Evolutionary conservation across 2,113 vertebrate genomes (phyloP), one percentile per base, ranked within the genome.

Genomic region (Cettia cetti): DNA sequence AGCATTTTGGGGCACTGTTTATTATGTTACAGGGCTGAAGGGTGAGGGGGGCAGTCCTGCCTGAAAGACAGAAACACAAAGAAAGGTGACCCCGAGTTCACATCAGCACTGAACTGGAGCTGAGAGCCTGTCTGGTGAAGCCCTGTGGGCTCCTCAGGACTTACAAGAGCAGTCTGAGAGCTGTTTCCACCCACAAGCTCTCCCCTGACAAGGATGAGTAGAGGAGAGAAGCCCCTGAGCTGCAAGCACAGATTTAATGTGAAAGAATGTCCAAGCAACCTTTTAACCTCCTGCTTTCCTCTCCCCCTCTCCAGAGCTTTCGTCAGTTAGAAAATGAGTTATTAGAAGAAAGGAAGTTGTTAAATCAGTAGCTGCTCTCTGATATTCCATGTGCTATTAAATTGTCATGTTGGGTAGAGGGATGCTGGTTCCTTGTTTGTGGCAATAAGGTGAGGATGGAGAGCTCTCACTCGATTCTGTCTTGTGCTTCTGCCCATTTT

Each of bases 41-140:
- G 37, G 59, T 35, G 37, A 10, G 61, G 57, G 30, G 57, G 63
- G 7, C 47, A 82, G 49, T 57, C 66, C 61, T 94, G 84, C n/a
- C 81, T 87, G 74, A 76, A 65, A 65, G 78, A 84, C 53, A 94
- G 89, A 66, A 91, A 45, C 50, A 72, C 14, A 66, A 83, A 82
- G 91, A 90, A 82, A 88, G 54, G 66, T 85, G 87, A 94, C 82
- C 54, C 70, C 19, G 39, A 80, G 93, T 95, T 95, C 91, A 94
- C 2, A 0, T 76, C 75, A 92, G 60, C 45, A 54, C 53, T 20
- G 8, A 94, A 44, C 28, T 23, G 33, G 71, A 72, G 47, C 17
- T 61, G 33, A 74, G 24, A 77, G 19, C 23, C 72, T 91, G 83
- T 77, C 84, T 91, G 57, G 16, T 45, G 74, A 81, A 83, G 83